Base-by-base conservation (phyloP, 2,113 vertebrate species). In the Thamnophis sirtalis region DNA sequence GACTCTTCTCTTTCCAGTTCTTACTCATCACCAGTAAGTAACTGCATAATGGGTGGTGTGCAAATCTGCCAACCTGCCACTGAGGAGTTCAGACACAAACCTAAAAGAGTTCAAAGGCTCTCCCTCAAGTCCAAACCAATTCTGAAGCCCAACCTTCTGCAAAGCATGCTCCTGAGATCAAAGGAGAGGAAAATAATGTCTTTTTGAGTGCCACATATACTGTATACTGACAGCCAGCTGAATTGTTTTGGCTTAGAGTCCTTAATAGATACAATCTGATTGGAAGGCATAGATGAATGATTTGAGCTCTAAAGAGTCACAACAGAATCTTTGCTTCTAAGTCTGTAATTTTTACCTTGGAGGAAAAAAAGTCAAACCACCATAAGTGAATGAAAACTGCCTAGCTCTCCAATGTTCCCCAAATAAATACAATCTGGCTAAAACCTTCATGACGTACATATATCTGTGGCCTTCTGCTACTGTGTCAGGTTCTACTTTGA, bases 41-140 rank as follows among this genome's bases (percentile, higher is more conserved):
- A 84, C 94, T 96, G 97, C 87, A 84, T 97, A 94, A 97, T 96
- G 95, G 96, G 95, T 92, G 2, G 95, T 97, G 94, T 96, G 97
- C 96, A 98, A 98, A 98, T 97, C 98, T 1, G 51, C 56, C 93
- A 21, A 26, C 3, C 38, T 33, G 33, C 54, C 48, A 93, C 91
- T 0, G 0, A 94, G 93, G 91, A 5, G 92, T 91, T 94, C 91
- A 88, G 94, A 89, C 91, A 92, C 91, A 93, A 95, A 89, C 94
- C 94, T 84, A 55, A 17, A 0, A 91, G 88, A 95, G 92, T 86
- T 55, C 84, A 0, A 28, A 43, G 92, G 86, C 56, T 58, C 56
- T 63, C 54, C 60, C 5, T n/a, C 50, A 88, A 51, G 73, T 95
- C 95, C 95, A 90, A 51, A 49, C 28, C 28, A 33, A 54, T 0